phyloP scores from a whole-genome alignment of 37 sponge, comb jelly and placozoan genomes.

The Beroe forskalii region DNA sequence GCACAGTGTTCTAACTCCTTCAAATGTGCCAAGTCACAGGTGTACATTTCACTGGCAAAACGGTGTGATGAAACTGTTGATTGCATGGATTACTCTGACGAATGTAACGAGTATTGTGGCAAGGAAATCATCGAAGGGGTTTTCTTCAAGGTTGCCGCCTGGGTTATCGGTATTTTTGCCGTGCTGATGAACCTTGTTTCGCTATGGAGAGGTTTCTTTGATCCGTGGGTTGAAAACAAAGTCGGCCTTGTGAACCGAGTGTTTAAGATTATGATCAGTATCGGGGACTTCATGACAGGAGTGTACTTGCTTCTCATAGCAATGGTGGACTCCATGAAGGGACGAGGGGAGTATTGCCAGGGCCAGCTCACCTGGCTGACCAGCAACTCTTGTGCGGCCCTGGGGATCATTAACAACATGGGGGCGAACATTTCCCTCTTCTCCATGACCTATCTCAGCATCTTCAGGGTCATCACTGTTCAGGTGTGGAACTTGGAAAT shows the following conservation, averaged over 20 bases:
- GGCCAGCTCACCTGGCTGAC: background rate
- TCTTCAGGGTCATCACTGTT: background rate
- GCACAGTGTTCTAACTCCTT: background rate
- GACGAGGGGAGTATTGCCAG: background rate
- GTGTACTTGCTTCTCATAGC: background rate
- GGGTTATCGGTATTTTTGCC: background rate
- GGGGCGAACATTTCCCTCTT: constrained; percentile 11
- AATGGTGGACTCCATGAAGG: background rate
- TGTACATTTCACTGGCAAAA: background rate
- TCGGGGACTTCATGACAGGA: constrained; percentile 40
- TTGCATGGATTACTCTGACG: constrained; percentile 7
- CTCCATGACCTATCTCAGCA: constrained; percentile 33
- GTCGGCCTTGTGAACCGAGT: background rate
- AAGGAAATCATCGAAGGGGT: constrained; percentile 12
- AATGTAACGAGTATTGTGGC: background rate
- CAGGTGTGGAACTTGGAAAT: background rate
- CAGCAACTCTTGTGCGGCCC: background rate
- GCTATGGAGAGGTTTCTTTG: background rate
- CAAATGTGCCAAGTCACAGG: background rate
- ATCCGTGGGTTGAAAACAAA: background rate
- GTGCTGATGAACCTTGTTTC: background rate
- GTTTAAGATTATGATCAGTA: background rate
- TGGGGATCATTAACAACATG: background rate
- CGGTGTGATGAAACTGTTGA: background rate
- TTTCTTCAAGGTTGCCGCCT: background rate